phyloP scores from a whole-genome alignment of 2,888 invertebrate genomes.

The Dryobotodes eremita region DNA sequence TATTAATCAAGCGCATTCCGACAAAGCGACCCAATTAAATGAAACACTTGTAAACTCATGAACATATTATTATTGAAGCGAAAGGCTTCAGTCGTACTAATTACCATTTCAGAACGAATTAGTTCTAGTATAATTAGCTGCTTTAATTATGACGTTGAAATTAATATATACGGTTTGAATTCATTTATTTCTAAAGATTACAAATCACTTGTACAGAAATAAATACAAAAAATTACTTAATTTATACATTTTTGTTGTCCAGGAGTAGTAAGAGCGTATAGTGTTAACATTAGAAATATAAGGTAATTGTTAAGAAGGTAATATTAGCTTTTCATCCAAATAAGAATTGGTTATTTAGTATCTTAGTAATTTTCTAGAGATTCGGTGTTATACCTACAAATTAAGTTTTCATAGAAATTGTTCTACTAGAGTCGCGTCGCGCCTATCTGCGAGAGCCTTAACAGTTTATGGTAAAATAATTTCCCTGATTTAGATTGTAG shows the following conservation, averaged over 20 bases:
- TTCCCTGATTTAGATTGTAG: background rate
- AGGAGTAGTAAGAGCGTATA: no score
- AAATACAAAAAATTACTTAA: no score
- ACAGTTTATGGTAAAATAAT: background rate
- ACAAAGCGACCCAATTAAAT: slow-evolving; percentile 28
- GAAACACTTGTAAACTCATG: slow-evolving; percentile 34
- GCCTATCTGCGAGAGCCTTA: background rate
- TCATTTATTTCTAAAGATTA: no score
- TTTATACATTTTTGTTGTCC: no score
- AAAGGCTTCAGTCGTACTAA: slow-evolving; percentile 50
- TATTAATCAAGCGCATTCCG: slow-evolving; percentile 20
- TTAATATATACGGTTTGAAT: no score
- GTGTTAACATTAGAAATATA: no score
- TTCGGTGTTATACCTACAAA: no score
- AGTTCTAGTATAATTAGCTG: slow-evolving; percentile 45
- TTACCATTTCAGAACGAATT: slow-evolving; percentile 51
- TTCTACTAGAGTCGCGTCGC: background rate
- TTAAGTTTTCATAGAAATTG: background rate
- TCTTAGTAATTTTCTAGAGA: no score
- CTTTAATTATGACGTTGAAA: slow-evolving; percentile 39
- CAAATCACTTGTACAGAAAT: no score
- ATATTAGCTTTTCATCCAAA: background rate
- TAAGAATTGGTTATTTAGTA: no score
- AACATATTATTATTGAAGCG: slow-evolving; percentile 46
- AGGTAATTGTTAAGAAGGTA: no score